phyloP scores from a whole-genome alignment of 2,113 vertebrate species.

The Balaeniceps rex region DNA sequence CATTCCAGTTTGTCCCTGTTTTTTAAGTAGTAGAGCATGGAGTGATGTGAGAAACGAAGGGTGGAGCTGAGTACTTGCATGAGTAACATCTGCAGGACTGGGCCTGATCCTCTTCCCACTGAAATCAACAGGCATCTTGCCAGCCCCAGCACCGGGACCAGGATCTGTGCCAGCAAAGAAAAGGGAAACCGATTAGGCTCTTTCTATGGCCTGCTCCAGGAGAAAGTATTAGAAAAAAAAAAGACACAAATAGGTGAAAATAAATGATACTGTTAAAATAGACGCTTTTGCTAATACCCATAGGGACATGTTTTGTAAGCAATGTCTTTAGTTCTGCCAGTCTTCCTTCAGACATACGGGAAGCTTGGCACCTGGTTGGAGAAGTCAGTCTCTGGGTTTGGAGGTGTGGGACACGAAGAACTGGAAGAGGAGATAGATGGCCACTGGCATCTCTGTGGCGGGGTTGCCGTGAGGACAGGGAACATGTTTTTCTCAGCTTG shows the following conservation, averaged over 20 bases:
- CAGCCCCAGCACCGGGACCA: not conserved
- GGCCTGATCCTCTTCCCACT: conserved; percentile 36
- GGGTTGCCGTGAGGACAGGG: not conserved
- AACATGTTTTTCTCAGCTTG: not conserved
- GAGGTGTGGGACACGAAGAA: not conserved
- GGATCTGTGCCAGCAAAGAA: not conserved
- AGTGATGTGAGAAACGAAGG: not conserved
- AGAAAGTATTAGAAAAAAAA: not conserved
- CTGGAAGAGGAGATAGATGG: not conserved
- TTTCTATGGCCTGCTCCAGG: not conserved
- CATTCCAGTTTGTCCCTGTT: not conserved
- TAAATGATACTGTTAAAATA: not conserved
- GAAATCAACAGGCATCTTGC: not conserved
- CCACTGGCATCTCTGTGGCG: not conserved
- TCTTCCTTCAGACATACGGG: not conserved
- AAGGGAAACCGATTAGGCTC: not conserved
- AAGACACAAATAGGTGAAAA: not conserved
- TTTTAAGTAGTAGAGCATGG: not conserved
- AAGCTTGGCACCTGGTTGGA: not conserved
- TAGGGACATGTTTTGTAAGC: not conserved
- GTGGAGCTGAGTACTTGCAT: conserved; percentile 32
- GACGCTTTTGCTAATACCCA: not conserved
- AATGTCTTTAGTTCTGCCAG: not conserved
- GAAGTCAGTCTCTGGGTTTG: not conserved
- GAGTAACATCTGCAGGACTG: conserved; percentile 60